Percentiles rank a stretch among this genome's conserved stretches.
These are phyloP conservation scores for Muscidifurax raptorellus DNA, from an alignment of 1,140 invertebrate species.

Conservation along the genomic window DNA sequence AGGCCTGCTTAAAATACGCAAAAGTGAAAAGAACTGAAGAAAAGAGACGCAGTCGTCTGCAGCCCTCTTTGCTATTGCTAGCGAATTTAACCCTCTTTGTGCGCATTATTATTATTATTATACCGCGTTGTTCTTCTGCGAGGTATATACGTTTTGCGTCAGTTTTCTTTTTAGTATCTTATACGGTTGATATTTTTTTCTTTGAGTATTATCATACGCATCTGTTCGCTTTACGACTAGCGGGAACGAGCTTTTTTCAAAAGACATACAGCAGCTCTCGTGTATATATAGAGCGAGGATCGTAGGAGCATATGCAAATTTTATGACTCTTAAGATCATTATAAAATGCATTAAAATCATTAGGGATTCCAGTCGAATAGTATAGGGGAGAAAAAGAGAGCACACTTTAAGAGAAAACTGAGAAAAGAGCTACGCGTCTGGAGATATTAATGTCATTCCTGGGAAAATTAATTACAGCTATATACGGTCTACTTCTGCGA, in stretches of 20 bases:
- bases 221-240: neutral
- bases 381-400: neutral
- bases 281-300: neutral
- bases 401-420: constrained; percentile 5
- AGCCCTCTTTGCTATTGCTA: neutral
- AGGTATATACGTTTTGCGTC: too few species aligned
- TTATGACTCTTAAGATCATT: neutral
- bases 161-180: too few species aligned
- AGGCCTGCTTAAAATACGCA: constrained; percentile 32
- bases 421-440: neutral
- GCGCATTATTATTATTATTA: too few species aligned
- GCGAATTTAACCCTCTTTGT: neutral
- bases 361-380: neutral
- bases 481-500: neutral
- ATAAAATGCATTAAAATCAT: constrained; percentile 11
- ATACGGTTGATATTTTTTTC: too few species aligned
- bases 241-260: neutral
- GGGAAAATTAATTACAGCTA: neutral
- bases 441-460: neutral
- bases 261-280: neutral
- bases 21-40: constrained; percentile 20
- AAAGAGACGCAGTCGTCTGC: neutral
- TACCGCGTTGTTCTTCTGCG: neutral
- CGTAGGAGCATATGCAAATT: neutral
- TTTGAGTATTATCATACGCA: neutral